These are phyloP conservation scores for Sebastes variabilis DNA, from an alignment of 2,797 vertebrate genomes.

Conservation along the genomic window DNA sequence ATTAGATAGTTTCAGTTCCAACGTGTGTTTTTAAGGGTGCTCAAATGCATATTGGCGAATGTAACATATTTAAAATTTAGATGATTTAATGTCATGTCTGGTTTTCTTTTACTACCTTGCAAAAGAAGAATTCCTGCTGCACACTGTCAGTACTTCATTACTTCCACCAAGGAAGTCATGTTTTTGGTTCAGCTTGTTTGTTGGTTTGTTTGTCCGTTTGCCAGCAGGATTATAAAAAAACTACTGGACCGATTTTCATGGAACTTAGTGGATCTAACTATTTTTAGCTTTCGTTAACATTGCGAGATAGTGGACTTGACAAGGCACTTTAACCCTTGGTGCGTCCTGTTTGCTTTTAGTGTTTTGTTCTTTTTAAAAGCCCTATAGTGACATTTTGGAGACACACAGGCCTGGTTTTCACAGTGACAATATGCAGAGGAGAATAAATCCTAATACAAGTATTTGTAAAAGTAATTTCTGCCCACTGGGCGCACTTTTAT, in stretches of 20 bases:
- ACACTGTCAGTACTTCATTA: background rate
- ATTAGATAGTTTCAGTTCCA: background rate
- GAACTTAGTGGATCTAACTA: too few species aligned
- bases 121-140: background rate
- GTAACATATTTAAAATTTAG: background rate
- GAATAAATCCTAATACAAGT: background rate
- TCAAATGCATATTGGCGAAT: background rate
- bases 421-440: background rate
- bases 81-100: background rate
- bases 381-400: background rate
- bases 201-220: too few species aligned
- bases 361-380: background rate
- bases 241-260: too few species aligned
- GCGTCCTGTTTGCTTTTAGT: background rate
- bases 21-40: background rate
- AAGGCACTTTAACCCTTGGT: background rate
- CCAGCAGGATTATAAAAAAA: too few species aligned
- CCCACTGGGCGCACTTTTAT: background rate
- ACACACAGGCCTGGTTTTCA: background rate
- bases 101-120: background rate
- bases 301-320: too few species aligned
- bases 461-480: conserved; percentile 2
- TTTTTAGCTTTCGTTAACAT: too few species aligned
- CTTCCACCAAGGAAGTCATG: too few species aligned
- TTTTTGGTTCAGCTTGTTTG: too few species aligned